Percentiles rank a stretch among this genome's conserved stretches.
These are phyloP conservation scores for Eospalax fontanierii DNA, from an alignment of 2,797 vertebrate genomes.

Conservation along the genomic window DNA sequence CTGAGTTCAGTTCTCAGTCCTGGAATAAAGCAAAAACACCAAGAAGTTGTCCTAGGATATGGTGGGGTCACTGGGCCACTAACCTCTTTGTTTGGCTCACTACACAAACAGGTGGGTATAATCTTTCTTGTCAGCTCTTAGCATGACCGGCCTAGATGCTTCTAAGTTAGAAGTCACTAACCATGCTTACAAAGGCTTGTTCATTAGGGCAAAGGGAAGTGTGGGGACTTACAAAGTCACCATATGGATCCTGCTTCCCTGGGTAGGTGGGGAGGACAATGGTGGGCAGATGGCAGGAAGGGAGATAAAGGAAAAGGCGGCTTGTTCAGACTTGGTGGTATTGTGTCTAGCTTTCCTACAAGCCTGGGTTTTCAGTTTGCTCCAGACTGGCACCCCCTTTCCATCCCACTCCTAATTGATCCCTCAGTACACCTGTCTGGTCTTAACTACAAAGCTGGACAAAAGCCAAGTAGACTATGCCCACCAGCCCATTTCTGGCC, in stretches of 20 bases:
- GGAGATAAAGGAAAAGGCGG: background rate
- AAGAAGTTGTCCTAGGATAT: background rate
- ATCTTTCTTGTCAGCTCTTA: background rate
- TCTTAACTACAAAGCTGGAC: background rate
- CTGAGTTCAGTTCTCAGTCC: too few species aligned
- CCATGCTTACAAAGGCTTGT: background rate
- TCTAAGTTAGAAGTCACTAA: background rate
- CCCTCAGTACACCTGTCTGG: too few species aligned
- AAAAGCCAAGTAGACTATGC: background rate
- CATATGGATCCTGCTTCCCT: background rate
- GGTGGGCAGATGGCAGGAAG: background rate
- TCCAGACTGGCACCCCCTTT: background rate
- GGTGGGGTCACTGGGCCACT: background rate
- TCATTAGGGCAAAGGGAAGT: background rate
- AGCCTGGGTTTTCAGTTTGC: background rate
- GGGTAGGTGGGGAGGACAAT: background rate
- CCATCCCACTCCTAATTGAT: background rate
- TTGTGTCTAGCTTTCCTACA: background rate
- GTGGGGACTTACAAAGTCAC: background rate
- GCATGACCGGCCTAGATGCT: background rate
- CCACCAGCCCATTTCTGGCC: background rate
- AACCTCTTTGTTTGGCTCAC: background rate
- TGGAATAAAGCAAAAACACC: too few species aligned
- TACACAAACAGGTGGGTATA: background rate
- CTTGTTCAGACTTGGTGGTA: background rate